Evolutionary conservation across 2,888 invertebrate genomes (phyloP), one percentile per base, ranked within the genome.

Genomic region (Laothoe populi): DNA sequence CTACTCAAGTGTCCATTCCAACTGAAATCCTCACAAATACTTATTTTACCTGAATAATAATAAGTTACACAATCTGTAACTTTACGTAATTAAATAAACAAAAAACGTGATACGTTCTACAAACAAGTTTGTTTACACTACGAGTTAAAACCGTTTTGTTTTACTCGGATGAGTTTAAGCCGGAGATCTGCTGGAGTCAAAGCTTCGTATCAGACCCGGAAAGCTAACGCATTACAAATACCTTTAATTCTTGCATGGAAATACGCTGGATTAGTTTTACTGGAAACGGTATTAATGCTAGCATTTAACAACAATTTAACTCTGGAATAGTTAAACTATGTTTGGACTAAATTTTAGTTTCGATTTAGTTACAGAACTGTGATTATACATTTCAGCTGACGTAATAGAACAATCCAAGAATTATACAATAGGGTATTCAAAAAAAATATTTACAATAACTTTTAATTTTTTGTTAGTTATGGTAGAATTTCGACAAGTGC

Each of bases 121-220:
- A 78, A 75, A 79, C 76, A 76, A 69, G 67, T 69, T 68, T 79
- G 72, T 76, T 76, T 76, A 72, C 72, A 70, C 70, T 64, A 60
- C 58, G 44, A 59, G 38, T 38, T 42, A 57, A 59, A 60, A 67
- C 67, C 66, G 69, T 71, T 71, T 68, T 67, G 66, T 63, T 67
- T 61, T 66, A 66, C 68, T 66, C 60, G 60, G 64, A 65, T 63
- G 63, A 45, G 57, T 45, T 42, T 61, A 38, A 42, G 66, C 67
- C 67, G 65, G 69, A 64, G 68, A 66, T 67, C 69, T 65, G 59
- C 63, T 68, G 69, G 67, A 70, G 69, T 70, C 68, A 70, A 64
- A 72, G 70, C 70, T 68, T 64, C 64, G 71, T 70, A 74, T 70
- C 70, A 66, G 66, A 65, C 65, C 64, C 58, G 24, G 65, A 61